Evolutionary conservation across 2,888 invertebrate genomes (phyloP), one percentile per base, ranked within the genome.

Genomic region (Pseudococcus viburni): DNA sequence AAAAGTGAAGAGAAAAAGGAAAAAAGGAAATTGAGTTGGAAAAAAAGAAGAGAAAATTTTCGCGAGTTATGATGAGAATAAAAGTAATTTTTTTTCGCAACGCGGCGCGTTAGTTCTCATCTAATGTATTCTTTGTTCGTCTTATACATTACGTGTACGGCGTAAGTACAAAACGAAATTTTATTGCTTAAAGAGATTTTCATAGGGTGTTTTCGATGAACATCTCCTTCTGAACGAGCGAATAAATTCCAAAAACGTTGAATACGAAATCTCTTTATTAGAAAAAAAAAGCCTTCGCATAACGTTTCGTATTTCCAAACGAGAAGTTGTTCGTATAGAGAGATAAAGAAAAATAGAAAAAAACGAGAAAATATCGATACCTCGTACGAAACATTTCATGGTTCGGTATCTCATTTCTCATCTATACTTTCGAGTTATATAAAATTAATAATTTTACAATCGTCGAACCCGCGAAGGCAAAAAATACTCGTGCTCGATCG

Each of bases 121-220:
- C 51, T 64, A 64, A 64, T 64, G 64, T 64, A 64, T 64, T 64
- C 64, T 64, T 64, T 64, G 64, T 64, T 64, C 64, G 64, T 64
- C 64, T 64, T 64, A 64, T 64, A 12, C 64, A 64, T 64, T 64
- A 64, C 64, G 22, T 64, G 51, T 51, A 22, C 19, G 64, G 11
- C 64, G 64, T 64, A 64, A 64, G 64, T 64, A 64, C 64, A 64
- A 64, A 64, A 64, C 64, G 64, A 64, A 64, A 64, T 64, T 64
- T 64, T 64, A 64, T 64, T 64, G 64, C 64, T 19, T 64, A 64
- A 64, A 51, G 64, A 64, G 64, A 64, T 64, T 64, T 64, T 19
- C 64, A 64, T 64, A 64, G 64, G 64, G 64, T 64, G 19, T 64
- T 64, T 22, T 64, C 64, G 64, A 64, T 64, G 64, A 64, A 64